phyloP scores from a whole-genome alignment of 2,888 invertebrate genomes.

The Rhopalosiphum nymphaeae region DNA sequence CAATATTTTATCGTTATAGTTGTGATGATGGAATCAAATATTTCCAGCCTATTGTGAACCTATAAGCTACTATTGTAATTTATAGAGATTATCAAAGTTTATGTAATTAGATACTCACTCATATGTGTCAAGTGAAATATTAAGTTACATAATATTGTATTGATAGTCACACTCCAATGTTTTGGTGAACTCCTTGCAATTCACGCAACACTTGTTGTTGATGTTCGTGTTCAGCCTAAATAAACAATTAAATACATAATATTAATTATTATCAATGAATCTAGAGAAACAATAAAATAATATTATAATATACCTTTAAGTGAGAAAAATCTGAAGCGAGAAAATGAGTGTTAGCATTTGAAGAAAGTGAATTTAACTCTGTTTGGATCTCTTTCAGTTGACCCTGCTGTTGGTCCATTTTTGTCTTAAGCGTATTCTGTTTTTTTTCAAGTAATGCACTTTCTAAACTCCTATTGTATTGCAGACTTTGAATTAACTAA shows the following conservation, averaged over 20 bases:
- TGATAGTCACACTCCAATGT: slow-evolving; percentile 54
- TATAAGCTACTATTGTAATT: background rate
- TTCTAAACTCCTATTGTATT: slow-evolving; percentile 15
- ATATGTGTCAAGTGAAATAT: background rate
- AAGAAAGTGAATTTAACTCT: slow-evolving; percentile 69
- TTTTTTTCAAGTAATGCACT: slow-evolving; percentile 68
- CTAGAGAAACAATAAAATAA: background rate
- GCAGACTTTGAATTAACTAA: slow-evolving; percentile 46
- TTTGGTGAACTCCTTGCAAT: slow-evolving; percentile 70
- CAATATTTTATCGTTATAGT: background rate
- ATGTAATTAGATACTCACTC: slow-evolving; percentile 12
- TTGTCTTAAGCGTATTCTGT: slow-evolving; percentile 69
- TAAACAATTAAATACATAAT: background rate
- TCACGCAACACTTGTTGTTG: slow-evolving; percentile 70
- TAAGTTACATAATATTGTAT: background rate
- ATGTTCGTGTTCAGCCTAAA: slow-evolving; percentile 70
- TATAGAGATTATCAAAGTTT: background rate
- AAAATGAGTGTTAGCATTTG: slow-evolving; percentile 46
- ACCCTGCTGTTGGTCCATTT: slow-evolving; percentile 69
- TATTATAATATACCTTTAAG: slow-evolving; percentile 68
- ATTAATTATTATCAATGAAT: background rate
- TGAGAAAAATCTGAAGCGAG: slow-evolving; percentile 68
- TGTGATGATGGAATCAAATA: background rate
- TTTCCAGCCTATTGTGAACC: background rate
- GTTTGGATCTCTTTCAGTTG: slow-evolving; percentile 69